Conservation (phyloP, 2,113 vertebrate species). For the Platycercus adscitus region DNA sequence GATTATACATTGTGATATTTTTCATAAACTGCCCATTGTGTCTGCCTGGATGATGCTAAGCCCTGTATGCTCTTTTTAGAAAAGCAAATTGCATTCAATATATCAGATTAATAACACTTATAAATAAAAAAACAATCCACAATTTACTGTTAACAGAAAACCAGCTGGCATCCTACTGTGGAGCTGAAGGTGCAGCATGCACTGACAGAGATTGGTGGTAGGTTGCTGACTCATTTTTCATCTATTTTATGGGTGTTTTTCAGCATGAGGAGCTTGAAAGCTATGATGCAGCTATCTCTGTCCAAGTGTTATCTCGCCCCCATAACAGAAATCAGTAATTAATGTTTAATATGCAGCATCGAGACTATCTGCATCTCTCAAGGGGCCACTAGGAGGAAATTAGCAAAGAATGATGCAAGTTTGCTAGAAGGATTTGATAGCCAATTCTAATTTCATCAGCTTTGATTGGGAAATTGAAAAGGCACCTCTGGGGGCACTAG, state of each 20-base stretch:
- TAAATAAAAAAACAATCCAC: conserved; percentile 62
- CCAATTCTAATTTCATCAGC: conserved; percentile 52
- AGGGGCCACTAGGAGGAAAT: conserved; percentile 47
- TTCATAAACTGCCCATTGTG: not conserved
- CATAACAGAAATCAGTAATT: conserved; percentile 57
- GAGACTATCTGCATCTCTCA: conserved; percentile 45
- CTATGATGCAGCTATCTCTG: conserved; percentile 23
- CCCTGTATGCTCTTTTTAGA: not conserved
- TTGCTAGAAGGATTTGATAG: conserved; percentile 52
- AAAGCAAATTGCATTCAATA: not conserved
- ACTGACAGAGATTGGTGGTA: conserved; percentile 9
- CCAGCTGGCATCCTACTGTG: conserved; percentile 15
- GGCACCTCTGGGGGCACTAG: not conserved
- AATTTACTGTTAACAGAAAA: conserved; percentile 57
- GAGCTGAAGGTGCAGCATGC: conserved; percentile 33
- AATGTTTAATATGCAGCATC: conserved; percentile 56
- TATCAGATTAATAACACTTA: conserved; percentile 47
- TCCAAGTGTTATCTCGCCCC: not conserved
- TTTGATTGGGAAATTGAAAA: conserved; percentile 45
- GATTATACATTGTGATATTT: not conserved
- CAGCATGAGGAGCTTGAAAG: not conserved
- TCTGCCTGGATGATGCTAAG: not conserved
- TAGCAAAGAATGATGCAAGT: conserved; percentile 44
- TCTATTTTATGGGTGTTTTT: conserved; percentile 18
- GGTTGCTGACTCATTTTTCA: conserved; percentile 62